Base-by-base conservation (phyloP, 2,797 vertebrate genomes). In the Muscicapa striata region DNA sequence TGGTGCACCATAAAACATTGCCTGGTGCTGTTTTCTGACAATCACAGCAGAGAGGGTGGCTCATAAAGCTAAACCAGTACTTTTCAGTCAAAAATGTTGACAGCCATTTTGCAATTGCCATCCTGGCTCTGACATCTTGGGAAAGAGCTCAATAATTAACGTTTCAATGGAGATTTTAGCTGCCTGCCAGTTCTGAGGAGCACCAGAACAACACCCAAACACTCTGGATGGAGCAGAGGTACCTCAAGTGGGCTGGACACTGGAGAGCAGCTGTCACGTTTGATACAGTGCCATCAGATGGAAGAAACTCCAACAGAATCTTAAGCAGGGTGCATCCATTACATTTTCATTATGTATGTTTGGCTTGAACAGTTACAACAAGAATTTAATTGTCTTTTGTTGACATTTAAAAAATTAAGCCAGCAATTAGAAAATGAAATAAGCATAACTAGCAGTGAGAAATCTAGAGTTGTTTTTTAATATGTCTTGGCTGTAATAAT, bases 191-290 rank as follows among this genome's bases (percentile, higher is more conserved):
- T 19, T 68, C 58, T 82, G 45, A 40, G 52, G 68, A 14, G 69
- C 18, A 23, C 63, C 67, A 76, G 67, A 92, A 40, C 58, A 78
- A 6, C 58, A 16, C 32, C 41, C 52, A 82, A 9, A 52, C 69
- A 62, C 76, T 18, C 2, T 19, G 54, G 66, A 32, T 48, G 16
- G 36, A 79, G 89, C 66, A 68, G 82, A 15, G 1, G 21, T 46
- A 14, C 46, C 87, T 91, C 58, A 69, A 89, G 62, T 94, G 87
- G 76, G 62, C 69, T 84, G 92, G 82, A 46, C 55, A 14, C 76
- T 52, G 73, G 76, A 84, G 84, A 92, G 61, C 86, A 89, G 94
- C 82, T 88, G 75, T 91, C 87, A 18, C 32, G 29, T 92, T 94
- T 88, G 79, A 89, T 87, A n/a, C 1, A 0, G 43, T 38, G 84